Percentiles rank a stretch among this genome's conserved stretches.
Conservation (phyloP, 2,113 vertebrate genomes). For the Felis catus region DNA sequence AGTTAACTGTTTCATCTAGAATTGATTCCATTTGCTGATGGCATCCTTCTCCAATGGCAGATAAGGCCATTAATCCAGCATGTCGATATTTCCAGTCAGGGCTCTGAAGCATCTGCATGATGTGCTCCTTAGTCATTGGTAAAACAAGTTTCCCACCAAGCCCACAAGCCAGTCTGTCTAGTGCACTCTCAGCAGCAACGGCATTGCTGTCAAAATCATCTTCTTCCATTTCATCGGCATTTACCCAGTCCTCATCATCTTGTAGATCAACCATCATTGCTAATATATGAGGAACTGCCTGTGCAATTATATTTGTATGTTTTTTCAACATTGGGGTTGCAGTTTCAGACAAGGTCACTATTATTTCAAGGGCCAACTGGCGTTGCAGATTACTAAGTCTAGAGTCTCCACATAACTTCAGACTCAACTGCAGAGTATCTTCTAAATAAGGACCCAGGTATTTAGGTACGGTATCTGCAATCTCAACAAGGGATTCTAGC, state of each 20-base stretch:
- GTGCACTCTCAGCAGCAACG: slow-evolving; percentile 97
- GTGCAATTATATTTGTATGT: slow-evolving; percentile 94
- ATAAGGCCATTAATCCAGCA: slow-evolving; percentile 87
- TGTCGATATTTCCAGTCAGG: slow-evolving; percentile 89
- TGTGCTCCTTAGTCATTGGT: slow-evolving; percentile 98
- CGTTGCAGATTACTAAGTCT: slow-evolving; percentile 96
- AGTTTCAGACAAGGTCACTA: slow-evolving; percentile 97
- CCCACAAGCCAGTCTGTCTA: slow-evolving; percentile 98
- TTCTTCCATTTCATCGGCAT: slow-evolving; percentile 98
- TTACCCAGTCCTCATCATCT: slow-evolving; percentile 98
- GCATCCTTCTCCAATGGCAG: slow-evolving; percentile 98
- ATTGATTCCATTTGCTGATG: slow-evolving; percentile 99
- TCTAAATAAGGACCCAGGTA: slow-evolving; percentile 96
- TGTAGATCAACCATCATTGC: slow-evolving; percentile 99
- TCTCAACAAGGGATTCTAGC: slow-evolving; percentile 98
- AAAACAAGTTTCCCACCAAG: slow-evolving; percentile 97
- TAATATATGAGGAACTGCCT: slow-evolving; percentile 98
- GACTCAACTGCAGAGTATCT: slow-evolving; percentile 94
- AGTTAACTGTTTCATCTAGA: slow-evolving; percentile 96
- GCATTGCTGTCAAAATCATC: slow-evolving; percentile 99
- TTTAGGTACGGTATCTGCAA: slow-evolving; percentile 98
- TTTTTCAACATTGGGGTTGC: slow-evolving; percentile 98
- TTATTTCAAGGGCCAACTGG: slow-evolving; percentile 96
- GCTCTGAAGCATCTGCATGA: slow-evolving; percentile 99
- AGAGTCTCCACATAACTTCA: slow-evolving; percentile 95